Percentiles rank a stretch among this genome's conserved stretches.
Evolutionary conservation across 2,888 invertebrate genomes (phyloP).

Genomic region (Mylabris sibirica): DNA sequence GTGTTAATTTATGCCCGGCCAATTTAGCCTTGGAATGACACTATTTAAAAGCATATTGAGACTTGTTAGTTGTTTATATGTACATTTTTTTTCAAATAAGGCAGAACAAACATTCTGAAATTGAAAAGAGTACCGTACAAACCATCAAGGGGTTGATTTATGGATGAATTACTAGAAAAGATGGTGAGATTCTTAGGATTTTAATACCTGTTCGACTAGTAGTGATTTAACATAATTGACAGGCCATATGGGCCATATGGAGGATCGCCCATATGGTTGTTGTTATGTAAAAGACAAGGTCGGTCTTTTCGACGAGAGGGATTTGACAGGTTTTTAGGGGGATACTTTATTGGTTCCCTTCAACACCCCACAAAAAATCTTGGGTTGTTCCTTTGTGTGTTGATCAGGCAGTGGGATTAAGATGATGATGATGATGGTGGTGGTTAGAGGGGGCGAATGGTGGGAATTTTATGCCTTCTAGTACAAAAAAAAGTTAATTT

Average conservation of each 20-base stretch:
- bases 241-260: neutral
- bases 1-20: conserved; percentile 30
- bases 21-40: conserved; percentile 20
- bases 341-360: conserved; percentile 4
- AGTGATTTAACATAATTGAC: neutral
- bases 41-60: neutral
- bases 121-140: neutral
- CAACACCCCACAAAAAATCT: neutral
- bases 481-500: neutral
- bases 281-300: conserved; percentile 10
- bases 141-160: neutral
- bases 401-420: no score
- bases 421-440: no score
- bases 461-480: neutral
- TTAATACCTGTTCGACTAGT: neutral
- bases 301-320: neutral
- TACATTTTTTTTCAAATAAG: neutral
- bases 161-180: conserved; percentile 3
- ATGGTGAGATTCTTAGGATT: neutral
- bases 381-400: neutral
- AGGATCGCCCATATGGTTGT: conserved; percentile 5
- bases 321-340: conserved; percentile 7
- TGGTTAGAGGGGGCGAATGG: neutral
- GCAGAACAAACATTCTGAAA: neutral
- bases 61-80: neutral